These are phyloP conservation scores for Andrena trimmerana DNA, from an alignment of 2,888 invertebrate genomes.

Conservation along the genomic window DNA sequence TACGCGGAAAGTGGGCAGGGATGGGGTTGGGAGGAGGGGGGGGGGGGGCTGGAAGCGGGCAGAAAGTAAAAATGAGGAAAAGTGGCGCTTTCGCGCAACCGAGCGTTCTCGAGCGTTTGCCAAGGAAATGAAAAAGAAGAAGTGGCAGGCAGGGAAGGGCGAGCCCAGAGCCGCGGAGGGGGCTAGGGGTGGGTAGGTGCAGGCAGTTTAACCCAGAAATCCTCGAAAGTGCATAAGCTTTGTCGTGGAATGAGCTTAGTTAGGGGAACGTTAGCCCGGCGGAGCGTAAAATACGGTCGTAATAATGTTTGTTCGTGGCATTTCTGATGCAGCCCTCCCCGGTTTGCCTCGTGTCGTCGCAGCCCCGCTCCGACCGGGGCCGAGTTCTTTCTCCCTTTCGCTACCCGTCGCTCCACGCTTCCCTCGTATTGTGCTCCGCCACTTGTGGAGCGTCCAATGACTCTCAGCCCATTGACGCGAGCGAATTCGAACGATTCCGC, in stretches of 20 bases:
- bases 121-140: slow-evolving; percentile 58
- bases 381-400: slow-evolving; percentile 23
- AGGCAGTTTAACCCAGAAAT: slow-evolving; percentile 73
- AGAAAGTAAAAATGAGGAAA: slow-evolving; percentile 62
- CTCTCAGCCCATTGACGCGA: slow-evolving; percentile 38
- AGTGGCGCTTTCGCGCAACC: slow-evolving; percentile 62
- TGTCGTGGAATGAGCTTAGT: slow-evolving; percentile 79
- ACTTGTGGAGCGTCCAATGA: slow-evolving; percentile 57
- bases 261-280: slow-evolving; percentile 74
- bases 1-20: not conserved
- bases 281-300: slow-evolving; percentile 77
- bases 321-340: slow-evolving; percentile 49
- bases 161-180: slow-evolving; percentile 9
- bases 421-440: slow-evolving; percentile 19
- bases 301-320: slow-evolving; percentile 73
- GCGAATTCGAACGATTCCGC: slow-evolving; percentile 19
- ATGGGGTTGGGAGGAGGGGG: not conserved
- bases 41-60: not conserved
- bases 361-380: not conserved
- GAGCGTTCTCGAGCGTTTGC: slow-evolving; percentile 55
- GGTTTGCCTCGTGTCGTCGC: slow-evolving; percentile 36
- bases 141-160: slow-evolving; percentile 19
- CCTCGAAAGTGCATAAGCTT: slow-evolving; percentile 77
- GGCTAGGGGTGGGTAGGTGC: slow-evolving; percentile 13
- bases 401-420: not conserved